Conservation (phyloP, 1,140 invertebrate species). For the Trinorchestia longiramus region DNA sequence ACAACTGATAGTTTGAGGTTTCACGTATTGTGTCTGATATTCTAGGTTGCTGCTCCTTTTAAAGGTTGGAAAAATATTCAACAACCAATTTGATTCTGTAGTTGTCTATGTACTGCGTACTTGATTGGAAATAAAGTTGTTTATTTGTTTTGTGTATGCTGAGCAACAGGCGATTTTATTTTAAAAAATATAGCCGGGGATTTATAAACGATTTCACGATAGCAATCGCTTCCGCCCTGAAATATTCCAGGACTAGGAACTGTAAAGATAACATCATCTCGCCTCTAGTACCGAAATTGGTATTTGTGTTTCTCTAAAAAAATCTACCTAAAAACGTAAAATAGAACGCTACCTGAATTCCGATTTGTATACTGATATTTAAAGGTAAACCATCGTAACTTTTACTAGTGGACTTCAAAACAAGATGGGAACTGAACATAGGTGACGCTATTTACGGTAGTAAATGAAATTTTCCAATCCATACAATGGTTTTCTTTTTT, state of each 20-base stretch:
- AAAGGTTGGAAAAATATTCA: background rate
- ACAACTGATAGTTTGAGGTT: background rate
- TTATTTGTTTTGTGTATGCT: too few relatives aligned
- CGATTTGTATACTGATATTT: background rate
- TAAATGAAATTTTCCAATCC: too few relatives aligned
- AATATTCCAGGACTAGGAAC: background rate
- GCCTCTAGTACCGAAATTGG: background rate
- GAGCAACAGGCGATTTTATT: background rate
- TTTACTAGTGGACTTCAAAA: too few relatives aligned
- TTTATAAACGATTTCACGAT: background rate
- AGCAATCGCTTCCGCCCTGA: background rate
- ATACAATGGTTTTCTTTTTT: too few relatives aligned
- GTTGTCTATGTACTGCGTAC: too few relatives aligned
- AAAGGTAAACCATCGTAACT: background rate
- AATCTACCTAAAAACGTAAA: background rate
- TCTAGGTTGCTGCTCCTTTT: background rate
- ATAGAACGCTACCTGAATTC: background rate
- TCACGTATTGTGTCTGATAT: background rate
- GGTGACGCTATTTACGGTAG: too few relatives aligned
- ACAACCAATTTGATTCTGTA: background rate
- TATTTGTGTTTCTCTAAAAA: background rate
- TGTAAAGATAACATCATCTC: background rate
- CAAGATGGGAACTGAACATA: too few relatives aligned
- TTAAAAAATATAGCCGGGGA: background rate
- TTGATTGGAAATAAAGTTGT: too few relatives aligned